phyloP scores from a whole-genome alignment of 2,888 invertebrate genomes.

The Myopa testacea region DNA sequence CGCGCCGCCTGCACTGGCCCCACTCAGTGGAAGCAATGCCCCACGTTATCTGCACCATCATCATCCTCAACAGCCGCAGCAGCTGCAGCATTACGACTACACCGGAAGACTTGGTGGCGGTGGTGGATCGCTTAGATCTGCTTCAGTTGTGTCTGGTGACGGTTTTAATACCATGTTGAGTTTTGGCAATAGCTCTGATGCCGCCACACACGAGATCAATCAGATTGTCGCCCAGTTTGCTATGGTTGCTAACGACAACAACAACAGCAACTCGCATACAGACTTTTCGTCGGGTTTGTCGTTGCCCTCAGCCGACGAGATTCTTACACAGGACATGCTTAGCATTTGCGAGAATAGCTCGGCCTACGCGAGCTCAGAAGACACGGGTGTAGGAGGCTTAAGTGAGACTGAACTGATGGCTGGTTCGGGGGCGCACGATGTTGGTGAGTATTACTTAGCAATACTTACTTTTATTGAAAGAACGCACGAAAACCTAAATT shows the following conservation, averaged over 20 bases:
- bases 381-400: constrained; percentile 72
- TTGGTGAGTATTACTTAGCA: constrained; percentile 56
- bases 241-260: constrained; percentile 47
- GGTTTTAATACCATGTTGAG: constrained; percentile 48
- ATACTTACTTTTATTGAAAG: background rate
- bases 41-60: constrained; percentile 25
- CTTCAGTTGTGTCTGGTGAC: constrained; percentile 2
- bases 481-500: background rate
- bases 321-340: constrained; percentile 65
- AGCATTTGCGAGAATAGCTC: constrained; percentile 74
- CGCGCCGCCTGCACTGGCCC: constrained; percentile 56
- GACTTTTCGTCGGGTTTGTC: constrained; percentile 54
- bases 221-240: constrained; percentile 58
- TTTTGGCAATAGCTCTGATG: constrained; percentile 40
- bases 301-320: constrained; percentile 56
- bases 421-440: constrained; percentile 66
- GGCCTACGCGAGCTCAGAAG: constrained; percentile 75
- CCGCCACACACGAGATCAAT: constrained; percentile 55
- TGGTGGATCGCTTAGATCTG: background rate
- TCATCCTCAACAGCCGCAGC: constrained; percentile 33
- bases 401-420: constrained; percentile 73
- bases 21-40: constrained; percentile 51
- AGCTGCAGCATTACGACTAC: constrained; percentile 40
- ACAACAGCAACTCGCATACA: constrained; percentile 55
- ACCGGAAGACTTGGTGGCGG: constrained; percentile 19